A percentile compares a stretch with the other conserved stretches of the same genome.
Evolutionary conservation across 2,797 vertebrate genomes (phyloP).

Genomic region (Bothrops alternatus): DNA sequence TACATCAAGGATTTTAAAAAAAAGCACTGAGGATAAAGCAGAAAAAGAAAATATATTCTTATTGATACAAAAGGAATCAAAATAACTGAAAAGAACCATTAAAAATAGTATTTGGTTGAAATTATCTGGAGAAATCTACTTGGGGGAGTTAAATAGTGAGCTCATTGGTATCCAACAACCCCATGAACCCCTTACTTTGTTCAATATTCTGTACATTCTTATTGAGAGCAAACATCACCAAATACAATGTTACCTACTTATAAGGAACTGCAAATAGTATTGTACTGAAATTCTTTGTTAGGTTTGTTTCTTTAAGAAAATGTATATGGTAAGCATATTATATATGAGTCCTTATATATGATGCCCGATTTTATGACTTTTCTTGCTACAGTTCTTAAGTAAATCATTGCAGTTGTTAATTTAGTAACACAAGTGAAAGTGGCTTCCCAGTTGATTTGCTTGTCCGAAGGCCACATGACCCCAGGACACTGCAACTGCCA

Average conservation of each 20-base stretch:
- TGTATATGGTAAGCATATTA: background rate
- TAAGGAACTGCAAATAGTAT: background rate
- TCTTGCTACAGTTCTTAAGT: background rate
- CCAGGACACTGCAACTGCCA: background rate
- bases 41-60: background rate
- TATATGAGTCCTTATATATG: background rate
- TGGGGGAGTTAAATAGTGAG: accelerated
- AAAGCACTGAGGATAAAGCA: background rate
- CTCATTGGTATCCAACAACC: background rate
- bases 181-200: background rate
- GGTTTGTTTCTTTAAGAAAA: background rate
- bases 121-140: background rate
- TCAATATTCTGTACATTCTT: background rate
- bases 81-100: background rate
- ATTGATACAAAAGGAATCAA: accelerated
- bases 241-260: background rate
- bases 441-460: background rate
- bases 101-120: background rate
- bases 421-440: background rate
- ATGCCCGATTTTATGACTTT: background rate
- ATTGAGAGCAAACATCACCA: background rate
- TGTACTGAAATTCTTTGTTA: background rate
- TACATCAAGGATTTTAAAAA: background rate
- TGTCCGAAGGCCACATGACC: background rate
- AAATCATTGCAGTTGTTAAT: background rate